Evolutionary conservation across 2,888 invertebrate species (phyloP).

Genomic region (Synergus umbraculus): DNA sequence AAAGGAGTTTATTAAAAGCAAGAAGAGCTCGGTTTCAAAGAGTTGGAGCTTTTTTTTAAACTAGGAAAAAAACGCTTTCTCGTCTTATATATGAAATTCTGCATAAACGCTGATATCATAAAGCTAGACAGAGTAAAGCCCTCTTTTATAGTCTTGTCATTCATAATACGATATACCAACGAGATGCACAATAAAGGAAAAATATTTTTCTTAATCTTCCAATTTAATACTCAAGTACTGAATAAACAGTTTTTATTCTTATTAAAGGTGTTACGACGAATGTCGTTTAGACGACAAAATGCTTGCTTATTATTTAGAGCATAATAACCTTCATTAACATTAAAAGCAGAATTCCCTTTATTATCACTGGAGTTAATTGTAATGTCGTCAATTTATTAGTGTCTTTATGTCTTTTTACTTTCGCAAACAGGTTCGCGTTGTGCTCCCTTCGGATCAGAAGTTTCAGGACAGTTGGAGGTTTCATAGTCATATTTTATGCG

Average conservation of each 20-base stretch:
- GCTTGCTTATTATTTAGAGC: too few species aligned
- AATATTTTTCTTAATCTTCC: background rate
- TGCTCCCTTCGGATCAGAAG: background rate
- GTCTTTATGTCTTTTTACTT: background rate
- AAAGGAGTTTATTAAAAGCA: background rate
- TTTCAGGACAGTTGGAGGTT: background rate
- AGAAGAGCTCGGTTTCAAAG: background rate
- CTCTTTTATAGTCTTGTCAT: background rate
- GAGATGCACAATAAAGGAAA: background rate
- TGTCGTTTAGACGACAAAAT: background rate
- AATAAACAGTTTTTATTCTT: background rate
- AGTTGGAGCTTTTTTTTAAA: background rate
- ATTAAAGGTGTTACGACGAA: background rate
- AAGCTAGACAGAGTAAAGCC: background rate
- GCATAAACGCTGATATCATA: background rate
- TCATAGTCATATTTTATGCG: conserved; percentile 24
- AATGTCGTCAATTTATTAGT: background rate
- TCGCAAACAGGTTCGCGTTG: background rate
- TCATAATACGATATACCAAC: background rate
- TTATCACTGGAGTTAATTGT: too few species aligned
- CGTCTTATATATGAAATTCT: background rate
- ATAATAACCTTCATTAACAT: too few species aligned
- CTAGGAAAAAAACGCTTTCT: background rate
- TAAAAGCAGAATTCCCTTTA: too few species aligned
- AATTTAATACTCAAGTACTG: background rate